phyloP scores from a whole-genome alignment of 2,797 vertebrate species.

The Neostethus bicornis region DNA sequence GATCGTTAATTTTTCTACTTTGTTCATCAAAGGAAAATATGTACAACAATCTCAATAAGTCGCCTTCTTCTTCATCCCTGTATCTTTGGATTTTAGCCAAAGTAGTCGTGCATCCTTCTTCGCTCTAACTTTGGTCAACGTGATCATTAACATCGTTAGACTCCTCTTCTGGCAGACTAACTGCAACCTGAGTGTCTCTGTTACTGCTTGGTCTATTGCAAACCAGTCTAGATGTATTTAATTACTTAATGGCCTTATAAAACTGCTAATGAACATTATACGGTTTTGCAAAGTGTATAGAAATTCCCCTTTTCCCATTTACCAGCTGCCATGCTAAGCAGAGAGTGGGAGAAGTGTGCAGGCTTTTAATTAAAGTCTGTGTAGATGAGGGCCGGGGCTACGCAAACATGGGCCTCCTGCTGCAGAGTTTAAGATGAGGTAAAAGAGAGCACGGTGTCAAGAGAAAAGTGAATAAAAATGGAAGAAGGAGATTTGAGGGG shows the following conservation, averaged over 20 bases:
- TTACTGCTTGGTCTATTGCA: neutral
- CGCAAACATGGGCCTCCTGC: conserved; percentile 74
- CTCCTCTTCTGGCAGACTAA: conserved; percentile 2
- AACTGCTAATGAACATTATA: conserved; percentile 1
- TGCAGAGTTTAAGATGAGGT: conserved; percentile 61
- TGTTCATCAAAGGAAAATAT: conserved; percentile 33
- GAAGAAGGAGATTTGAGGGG: conserved; percentile 12
- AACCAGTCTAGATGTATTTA: neutral
- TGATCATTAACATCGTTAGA: conserved; percentile 14
- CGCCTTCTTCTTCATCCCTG: conserved; percentile 17
- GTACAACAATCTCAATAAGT: conserved; percentile 11
- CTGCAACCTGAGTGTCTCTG: neutral
- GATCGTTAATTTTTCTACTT: too few species aligned
- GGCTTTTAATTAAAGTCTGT: conserved; percentile 76
- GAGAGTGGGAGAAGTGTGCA: conserved; percentile 55
- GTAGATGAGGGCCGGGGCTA: conserved; percentile 65
- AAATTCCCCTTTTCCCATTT: conserved; percentile 24
- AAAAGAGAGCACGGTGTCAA: conserved; percentile 38
- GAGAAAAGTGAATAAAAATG: conserved; percentile 17
- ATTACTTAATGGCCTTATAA: neutral
- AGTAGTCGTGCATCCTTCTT: conserved; percentile 15
- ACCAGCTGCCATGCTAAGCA: conserved; percentile 49
- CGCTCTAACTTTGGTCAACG: conserved; percentile 24
- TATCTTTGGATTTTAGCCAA: conserved; percentile 43
- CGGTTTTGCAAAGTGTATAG: conserved; percentile 18